Evolutionary conservation across 2,888 invertebrate species (phyloP).

Genomic region (Agrilus biguttatus): DNA sequence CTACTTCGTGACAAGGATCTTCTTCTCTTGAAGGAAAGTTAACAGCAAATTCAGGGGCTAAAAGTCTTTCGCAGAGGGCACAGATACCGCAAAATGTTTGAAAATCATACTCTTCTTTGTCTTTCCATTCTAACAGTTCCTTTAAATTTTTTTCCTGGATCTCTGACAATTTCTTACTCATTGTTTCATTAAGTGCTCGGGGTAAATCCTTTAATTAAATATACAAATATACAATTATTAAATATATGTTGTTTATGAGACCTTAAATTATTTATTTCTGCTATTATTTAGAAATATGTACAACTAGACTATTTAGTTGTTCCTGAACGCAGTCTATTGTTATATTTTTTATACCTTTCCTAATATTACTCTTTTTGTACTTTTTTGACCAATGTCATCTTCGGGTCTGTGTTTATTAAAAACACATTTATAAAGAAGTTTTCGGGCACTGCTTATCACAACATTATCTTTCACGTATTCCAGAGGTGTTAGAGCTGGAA

Average conservation of each 20-base stretch:
- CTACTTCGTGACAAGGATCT: constrained; percentile 59
- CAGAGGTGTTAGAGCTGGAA: constrained; percentile 51
- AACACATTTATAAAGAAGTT: constrained; percentile 41
- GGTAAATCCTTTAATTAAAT: constrained; percentile 33
- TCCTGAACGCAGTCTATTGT: too few species aligned
- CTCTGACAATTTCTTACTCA: constrained; percentile 44
- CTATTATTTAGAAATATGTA: too few species aligned
- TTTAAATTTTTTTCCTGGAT: constrained; percentile 36
- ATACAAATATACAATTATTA: too few species aligned
- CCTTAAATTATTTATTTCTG: too few species aligned
- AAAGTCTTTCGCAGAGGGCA: constrained; percentile 58
- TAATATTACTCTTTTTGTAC: constrained; percentile 24
- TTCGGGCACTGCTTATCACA: constrained; percentile 42
- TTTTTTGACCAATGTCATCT: constrained; percentile 13
- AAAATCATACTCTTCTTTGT: constrained; percentile 43
- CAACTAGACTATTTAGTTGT: too few species aligned
- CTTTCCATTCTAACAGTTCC: constrained; percentile 38
- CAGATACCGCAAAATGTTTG: constrained; percentile 68
- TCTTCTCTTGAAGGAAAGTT: constrained; percentile 38
- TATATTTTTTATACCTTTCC: constrained; percentile 30
- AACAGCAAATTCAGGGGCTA: constrained; percentile 35
- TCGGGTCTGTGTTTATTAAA: constrained; percentile 31
- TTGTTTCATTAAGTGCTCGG: constrained; percentile 43
- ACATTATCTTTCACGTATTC: constrained; percentile 57
- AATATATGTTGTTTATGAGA: background rate